phyloP scores from a whole-genome alignment of 2,113 vertebrate genomes.

The Odocoileus hemionus region DNA sequence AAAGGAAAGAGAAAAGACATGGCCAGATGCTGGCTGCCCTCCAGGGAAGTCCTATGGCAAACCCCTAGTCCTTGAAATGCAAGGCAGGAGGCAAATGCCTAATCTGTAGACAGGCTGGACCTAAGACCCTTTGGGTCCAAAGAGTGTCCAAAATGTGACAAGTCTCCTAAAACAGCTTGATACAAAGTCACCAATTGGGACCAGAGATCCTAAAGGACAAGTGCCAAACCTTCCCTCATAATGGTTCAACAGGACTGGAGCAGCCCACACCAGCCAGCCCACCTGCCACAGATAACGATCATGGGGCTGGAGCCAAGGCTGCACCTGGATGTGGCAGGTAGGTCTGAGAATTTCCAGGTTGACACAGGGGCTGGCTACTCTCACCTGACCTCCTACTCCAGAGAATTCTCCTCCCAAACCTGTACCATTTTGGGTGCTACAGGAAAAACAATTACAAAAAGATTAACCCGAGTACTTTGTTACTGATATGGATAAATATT shows the following conservation, averaged over 20 bases:
- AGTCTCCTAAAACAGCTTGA: neutral
- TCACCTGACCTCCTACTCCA: neutral
- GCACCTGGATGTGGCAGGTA: neutral
- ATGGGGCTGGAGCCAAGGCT: neutral
- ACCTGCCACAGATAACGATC: neutral
- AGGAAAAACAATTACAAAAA: neutral
- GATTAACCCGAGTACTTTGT: neutral
- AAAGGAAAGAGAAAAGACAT: neutral
- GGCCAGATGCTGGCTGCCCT: neutral
- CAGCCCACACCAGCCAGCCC: accelerated
- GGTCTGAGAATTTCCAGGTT: neutral
- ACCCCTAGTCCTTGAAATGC: neutral
- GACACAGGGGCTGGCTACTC: neutral
- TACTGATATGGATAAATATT: neutral
- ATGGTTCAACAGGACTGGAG: neutral
- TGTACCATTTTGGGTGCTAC: neutral
- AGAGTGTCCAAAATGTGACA: neutral
- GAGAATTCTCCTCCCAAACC: neutral
- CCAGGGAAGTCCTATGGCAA: neutral
- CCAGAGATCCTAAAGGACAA: neutral
- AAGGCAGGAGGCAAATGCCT: neutral
- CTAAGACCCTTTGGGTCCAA: neutral
- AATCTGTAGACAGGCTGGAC: neutral
- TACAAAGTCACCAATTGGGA: neutral
- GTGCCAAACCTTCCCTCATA: neutral